Evolutionary conservation across 2,888 invertebrate genomes (phyloP).

Genomic region (Nymphalis polychloros): DNA sequence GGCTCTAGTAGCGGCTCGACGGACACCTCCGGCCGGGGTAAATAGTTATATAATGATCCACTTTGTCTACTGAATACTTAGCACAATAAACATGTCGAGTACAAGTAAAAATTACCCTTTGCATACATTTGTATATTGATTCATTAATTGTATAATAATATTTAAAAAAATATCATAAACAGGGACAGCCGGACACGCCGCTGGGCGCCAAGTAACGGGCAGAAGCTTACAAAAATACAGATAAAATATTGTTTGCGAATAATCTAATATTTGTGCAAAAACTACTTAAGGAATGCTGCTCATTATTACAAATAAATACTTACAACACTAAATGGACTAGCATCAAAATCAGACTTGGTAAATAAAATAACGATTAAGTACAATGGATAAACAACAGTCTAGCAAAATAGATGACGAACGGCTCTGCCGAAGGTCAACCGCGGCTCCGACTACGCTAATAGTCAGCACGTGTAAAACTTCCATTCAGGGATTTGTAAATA

Average conservation of each 20-base stretch:
- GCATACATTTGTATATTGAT: conserved; percentile 51
- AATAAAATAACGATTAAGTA: conserved; percentile 37
- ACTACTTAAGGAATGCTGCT: conserved; percentile 48
- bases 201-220: conserved; percentile 1
- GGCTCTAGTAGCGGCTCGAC: not conserved
- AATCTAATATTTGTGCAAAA: conserved; percentile 50
- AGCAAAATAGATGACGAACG: conserved; percentile 29
- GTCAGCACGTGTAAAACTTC: no score
- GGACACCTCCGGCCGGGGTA: conserved; percentile 8
- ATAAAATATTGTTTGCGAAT: conserved; percentile 13
- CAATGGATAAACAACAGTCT: conserved; percentile 18
- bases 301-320: conserved; percentile 41
- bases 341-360: conserved; percentile 64
- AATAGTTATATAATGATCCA: conserved; percentile 14
- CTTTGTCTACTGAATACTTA: conserved; percentile 47
- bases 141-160: conserved; percentile 36
- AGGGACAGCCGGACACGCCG: not conserved
- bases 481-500: conserved; percentile 5
- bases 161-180: conserved; percentile 14
- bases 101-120: conserved; percentile 56
- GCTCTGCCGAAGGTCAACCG: not conserved
- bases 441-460: no score
- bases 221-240: conserved; percentile 11
- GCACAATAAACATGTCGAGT: conserved; percentile 48
- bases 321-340: conserved; percentile 57